phyloP scores from a whole-genome alignment of 1,140 invertebrate species.

The Bombus cullumanus region DNA sequence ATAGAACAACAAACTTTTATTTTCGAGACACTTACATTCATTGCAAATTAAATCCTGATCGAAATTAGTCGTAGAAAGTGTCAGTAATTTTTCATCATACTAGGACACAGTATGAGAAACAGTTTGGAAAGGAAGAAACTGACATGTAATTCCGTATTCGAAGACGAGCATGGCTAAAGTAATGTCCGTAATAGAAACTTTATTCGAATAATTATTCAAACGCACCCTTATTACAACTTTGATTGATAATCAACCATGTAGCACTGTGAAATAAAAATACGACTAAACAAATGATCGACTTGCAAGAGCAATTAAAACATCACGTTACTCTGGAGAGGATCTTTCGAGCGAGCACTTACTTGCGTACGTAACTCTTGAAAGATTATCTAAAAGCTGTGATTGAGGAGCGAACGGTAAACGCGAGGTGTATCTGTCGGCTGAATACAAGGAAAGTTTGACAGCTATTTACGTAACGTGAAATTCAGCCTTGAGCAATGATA shows the following conservation, averaged over 20 bases:
- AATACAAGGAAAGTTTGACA: constrained; percentile 34
- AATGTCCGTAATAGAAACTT: constrained; percentile 3
- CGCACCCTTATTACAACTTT: not conserved
- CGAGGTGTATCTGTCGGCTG: not conserved
- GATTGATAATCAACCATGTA: constrained; percentile 17
- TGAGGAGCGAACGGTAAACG: constrained; percentile 3
- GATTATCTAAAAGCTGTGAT: constrained; percentile 10
- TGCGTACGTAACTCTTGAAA: constrained; percentile 1
- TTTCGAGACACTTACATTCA: not conserved
- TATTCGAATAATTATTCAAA: constrained; percentile 5
- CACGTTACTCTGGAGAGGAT: not conserved
- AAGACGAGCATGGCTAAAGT: not conserved
- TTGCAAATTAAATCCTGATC: not conserved
- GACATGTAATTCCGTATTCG: not conserved
- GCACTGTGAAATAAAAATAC: not conserved
- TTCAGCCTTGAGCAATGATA: constrained; percentile 56
- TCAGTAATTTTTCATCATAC: not conserved
- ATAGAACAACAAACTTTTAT: not conserved
- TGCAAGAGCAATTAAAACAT: constrained; percentile 36
- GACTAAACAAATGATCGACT: constrained; percentile 13
- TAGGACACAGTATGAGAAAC: too few species aligned
- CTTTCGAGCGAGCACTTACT: not conserved
- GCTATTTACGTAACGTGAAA: constrained; percentile 48
- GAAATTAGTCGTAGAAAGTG: not conserved
- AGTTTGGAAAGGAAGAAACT: not conserved